Evolutionary conservation across 2,888 invertebrate genomes (phyloP).

Genomic region (Caenorhabditis macrosperma): DNA sequence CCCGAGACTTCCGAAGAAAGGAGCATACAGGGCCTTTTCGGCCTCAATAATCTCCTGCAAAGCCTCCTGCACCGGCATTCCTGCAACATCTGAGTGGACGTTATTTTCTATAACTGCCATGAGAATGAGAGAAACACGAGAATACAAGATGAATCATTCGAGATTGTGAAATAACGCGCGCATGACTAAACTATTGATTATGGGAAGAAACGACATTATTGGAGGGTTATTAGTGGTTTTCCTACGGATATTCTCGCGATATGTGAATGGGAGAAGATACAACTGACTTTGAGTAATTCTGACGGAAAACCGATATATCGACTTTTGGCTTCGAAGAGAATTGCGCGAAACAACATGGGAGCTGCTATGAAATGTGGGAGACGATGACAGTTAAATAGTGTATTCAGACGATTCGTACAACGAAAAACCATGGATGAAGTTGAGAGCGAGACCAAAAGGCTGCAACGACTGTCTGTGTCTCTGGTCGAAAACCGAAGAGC

Average conservation of each 20-base stretch:
- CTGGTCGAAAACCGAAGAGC: constrained; percentile 74
- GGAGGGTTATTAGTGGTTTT: background rate
- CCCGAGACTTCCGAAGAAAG: constrained; percentile 78
- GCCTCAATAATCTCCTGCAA: too few species aligned
- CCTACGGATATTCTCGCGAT: background rate
- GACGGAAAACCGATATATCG: constrained; percentile 43
- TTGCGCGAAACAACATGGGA: background rate
- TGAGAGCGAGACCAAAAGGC: constrained; percentile 34
- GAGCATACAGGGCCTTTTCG: constrained; percentile 75
- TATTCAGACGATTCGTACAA: constrained; percentile 32
- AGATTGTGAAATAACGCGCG: background rate
- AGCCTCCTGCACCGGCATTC: constrained; percentile 84
- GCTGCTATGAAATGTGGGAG: background rate
- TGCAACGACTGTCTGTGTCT: constrained; percentile 30
- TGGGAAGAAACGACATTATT: background rate
- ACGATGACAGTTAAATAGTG: constrained; percentile 25
- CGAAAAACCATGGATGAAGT: constrained; percentile 41
- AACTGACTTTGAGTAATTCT: background rate
- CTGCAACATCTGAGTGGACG: constrained; percentile 60
- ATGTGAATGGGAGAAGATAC: background rate
- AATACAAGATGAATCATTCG: constrained; percentile 8
- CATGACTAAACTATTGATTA: background rate
- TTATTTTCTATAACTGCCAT: constrained; percentile 36
- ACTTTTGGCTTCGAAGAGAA: constrained; percentile 14
- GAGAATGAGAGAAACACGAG: constrained; percentile 5